A percentile compares a stretch with the other conserved stretches of the same genome.
These are phyloP conservation scores for Lissocephala sabroskyi DNA, from an alignment of 2,888 invertebrate species.

Conservation along the genomic window DNA sequence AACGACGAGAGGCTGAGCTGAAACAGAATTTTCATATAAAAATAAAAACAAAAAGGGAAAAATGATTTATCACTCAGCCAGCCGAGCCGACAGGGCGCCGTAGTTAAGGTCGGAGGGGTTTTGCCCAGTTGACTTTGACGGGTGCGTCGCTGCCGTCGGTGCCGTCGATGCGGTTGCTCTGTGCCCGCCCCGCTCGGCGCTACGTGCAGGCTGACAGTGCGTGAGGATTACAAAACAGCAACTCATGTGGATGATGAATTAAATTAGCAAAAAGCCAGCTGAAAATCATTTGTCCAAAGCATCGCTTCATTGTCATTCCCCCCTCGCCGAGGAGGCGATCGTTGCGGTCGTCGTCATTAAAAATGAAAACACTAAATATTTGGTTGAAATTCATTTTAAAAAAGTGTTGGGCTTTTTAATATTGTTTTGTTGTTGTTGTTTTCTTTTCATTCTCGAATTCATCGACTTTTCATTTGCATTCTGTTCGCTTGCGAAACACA, in stretches of 20 bases:
- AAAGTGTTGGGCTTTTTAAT: no score
- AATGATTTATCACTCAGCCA: constrained; percentile 53
- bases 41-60: constrained; percentile 24
- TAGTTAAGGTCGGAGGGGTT: constrained; percentile 23
- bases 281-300: no score
- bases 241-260: constrained; percentile 60
- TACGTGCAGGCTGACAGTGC: constrained; percentile 19
- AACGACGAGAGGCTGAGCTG: no score
- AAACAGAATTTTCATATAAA: no score
- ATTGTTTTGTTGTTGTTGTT: no score
- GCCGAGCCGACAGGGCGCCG: constrained; percentile 21
- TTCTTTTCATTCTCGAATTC: constrained; percentile 30
- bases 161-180: no score
- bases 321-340: no score
- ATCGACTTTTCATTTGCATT: constrained; percentile 43
- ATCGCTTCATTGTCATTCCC: no score
- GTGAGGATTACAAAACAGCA: constrained; percentile 53
- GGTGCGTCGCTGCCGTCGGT: no score
- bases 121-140: constrained; percentile 57
- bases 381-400: no score
- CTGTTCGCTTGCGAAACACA: constrained; percentile 58
- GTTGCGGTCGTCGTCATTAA: no score
- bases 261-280: constrained; percentile 47
- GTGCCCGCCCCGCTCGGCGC: constrained; percentile 18
- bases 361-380: no score